phyloP scores from a whole-genome alignment of 2,888 invertebrate genomes.

The Zygothrica quintamaculata region DNA sequence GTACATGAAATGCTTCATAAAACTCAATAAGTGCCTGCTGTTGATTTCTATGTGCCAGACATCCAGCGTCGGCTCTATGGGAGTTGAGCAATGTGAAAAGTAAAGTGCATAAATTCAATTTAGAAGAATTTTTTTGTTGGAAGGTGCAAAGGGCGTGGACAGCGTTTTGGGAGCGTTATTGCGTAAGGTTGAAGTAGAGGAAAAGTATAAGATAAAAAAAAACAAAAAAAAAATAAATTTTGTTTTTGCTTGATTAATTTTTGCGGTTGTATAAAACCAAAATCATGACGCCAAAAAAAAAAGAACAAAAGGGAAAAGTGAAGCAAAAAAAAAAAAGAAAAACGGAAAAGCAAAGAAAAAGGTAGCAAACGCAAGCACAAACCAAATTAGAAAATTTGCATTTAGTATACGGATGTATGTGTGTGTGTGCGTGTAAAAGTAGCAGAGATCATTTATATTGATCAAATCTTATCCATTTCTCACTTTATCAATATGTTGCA shows the following conservation, averaged over 20 bases:
- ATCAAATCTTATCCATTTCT: no score
- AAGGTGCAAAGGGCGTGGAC: constrained; percentile 31
- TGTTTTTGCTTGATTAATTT: constrained; percentile 75
- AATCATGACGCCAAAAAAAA: constrained; percentile 28
- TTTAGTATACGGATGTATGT: constrained; percentile 48
- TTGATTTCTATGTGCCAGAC: not conserved
- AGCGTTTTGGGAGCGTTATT: constrained; percentile 44
- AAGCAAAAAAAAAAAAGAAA: not conserved
- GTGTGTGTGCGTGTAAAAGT: constrained; percentile 46
- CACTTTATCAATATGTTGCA: no score
- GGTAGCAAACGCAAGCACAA: constrained; percentile 55
- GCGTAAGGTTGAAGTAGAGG: constrained; percentile 38
- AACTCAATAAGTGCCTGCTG: constrained; percentile 61
- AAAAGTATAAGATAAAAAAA: no score
- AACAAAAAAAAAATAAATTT: constrained; percentile 57
- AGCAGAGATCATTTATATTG: no score
- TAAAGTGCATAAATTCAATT: constrained; percentile 67
- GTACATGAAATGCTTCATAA: constrained; percentile 56
- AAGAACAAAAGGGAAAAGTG: constrained; percentile 3
- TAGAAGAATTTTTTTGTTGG: constrained; percentile 37
- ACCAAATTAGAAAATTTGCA: constrained; percentile 76
- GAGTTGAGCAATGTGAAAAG: constrained; percentile 11
- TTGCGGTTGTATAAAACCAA: constrained; percentile 43
- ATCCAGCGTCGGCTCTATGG: not conserved
- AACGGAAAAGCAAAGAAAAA: constrained; percentile 36